phyloP scores from a whole-genome alignment of 2,797 vertebrate genomes.

The Rhyacichthys aspro region DNA sequence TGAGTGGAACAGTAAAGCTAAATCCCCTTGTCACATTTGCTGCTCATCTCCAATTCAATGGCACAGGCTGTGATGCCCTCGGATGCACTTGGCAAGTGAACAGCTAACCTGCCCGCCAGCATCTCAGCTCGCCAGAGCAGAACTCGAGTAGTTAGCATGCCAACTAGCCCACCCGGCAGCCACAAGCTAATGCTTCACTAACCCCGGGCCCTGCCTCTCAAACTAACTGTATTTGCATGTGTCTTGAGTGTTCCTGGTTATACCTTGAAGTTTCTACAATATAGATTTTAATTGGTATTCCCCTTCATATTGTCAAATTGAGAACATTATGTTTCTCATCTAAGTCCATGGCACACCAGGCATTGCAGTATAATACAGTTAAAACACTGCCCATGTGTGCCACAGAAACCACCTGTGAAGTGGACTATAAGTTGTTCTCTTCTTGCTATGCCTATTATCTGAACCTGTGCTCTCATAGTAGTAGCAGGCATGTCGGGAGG shows the following conservation, averaged over 20 bases:
- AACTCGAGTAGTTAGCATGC: constrained; percentile 66
- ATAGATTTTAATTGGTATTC: constrained; percentile 14
- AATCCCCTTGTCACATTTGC: constrained; percentile 68
- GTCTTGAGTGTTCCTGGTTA: constrained; percentile 24
- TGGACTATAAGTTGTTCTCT: too few species aligned
- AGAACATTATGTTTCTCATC: too few species aligned
- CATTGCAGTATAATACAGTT: too few species aligned
- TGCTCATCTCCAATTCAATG: constrained; percentile 73
- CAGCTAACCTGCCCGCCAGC: constrained; percentile 68
- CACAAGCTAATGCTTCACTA: constrained; percentile 62
- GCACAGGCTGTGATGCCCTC: constrained; percentile 68
- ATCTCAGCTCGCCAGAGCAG: constrained; percentile 60
- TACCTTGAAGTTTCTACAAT: constrained; percentile 22
- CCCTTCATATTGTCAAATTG: neutral
- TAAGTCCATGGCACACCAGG: too few species aligned
- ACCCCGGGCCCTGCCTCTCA: constrained; percentile 46
- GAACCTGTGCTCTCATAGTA: too few species aligned
- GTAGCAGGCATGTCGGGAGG: too few species aligned
- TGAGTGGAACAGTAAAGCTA: constrained; percentile 66
- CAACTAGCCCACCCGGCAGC: constrained; percentile 65
- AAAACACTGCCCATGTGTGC: too few species aligned
- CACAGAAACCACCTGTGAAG: too few species aligned
- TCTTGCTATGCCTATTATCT: too few species aligned
- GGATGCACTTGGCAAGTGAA: constrained; percentile 74
- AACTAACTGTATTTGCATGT: constrained; percentile 28